Evolutionary conservation across 2,888 invertebrate species (phyloP).

Genomic region (Clunio marinus): DNA sequence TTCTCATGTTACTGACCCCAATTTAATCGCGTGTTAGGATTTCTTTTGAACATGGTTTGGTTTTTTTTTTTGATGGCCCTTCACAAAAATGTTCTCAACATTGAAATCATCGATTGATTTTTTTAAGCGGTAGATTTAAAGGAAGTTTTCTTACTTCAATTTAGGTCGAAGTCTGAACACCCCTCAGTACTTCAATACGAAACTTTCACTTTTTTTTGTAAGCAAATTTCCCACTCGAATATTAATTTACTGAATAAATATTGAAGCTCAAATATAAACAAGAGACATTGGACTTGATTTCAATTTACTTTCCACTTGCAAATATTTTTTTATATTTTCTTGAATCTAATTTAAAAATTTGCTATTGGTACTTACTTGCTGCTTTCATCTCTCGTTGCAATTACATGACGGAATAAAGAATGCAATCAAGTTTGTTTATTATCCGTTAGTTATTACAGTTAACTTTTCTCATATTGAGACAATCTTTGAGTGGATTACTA

Average conservation of each 20-base stretch:
- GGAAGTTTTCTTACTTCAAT: neutral
- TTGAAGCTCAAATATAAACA: constrained; percentile 17
- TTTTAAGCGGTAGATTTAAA: neutral
- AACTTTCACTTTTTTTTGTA: constrained; percentile 37
- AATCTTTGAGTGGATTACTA: neutral
- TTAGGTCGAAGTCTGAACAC: neutral
- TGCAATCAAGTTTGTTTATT: constrained; percentile 17
- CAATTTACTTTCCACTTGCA: neutral
- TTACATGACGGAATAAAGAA: constrained; percentile 4
- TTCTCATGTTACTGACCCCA: constrained; percentile 9
- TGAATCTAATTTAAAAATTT: neutral
- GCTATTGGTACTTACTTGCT: neutral
- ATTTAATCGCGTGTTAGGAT: neutral
- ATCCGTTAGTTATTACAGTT: constrained; percentile 24
- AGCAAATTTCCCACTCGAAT: constrained; percentile 36
- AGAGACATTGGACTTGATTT: constrained; percentile 27
- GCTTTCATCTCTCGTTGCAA: constrained; percentile 18
- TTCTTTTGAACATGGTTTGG: neutral
- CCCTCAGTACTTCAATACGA: neutral
- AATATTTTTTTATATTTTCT: neutral
- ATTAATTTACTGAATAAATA: constrained; percentile 37
- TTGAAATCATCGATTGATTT: neutral
- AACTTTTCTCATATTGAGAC: constrained; percentile 22
- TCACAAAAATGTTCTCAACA: neutral
- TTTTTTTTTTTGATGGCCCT: neutral